A percentile compares a stretch with the other conserved stretches of the same genome.
Evolutionary conservation across 2,888 invertebrate genomes (phyloP).

Genomic region (Matsumyia berberina): DNA sequence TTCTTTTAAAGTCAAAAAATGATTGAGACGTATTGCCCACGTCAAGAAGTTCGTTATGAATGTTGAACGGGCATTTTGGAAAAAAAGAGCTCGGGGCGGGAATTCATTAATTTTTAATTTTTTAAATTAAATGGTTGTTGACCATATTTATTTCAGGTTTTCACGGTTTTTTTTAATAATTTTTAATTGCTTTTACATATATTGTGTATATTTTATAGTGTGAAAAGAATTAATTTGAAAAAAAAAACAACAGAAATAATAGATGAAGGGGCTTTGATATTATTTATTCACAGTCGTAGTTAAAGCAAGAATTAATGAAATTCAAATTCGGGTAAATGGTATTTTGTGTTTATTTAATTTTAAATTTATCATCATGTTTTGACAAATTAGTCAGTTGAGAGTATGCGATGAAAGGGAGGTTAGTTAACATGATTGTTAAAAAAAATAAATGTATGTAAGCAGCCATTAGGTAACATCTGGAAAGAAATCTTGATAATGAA

Average conservation of each 20-base stretch:
- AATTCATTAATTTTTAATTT: too few species aligned
- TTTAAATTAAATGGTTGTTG: neutral
- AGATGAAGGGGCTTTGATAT: too few species aligned
- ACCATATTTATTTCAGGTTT: neutral
- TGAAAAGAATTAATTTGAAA: constrained; percentile 6
- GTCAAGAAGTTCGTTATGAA: neutral
- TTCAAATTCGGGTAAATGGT: too few species aligned
- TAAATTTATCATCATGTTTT: too few species aligned
- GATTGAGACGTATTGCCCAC: constrained; percentile 13
- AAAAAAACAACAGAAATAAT: neutral
- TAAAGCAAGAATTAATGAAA: neutral
- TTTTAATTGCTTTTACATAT: neutral
- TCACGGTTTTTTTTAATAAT: neutral
- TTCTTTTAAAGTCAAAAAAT: constrained; percentile 1
- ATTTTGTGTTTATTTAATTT: too few species aligned
- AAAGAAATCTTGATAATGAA: too few species aligned
- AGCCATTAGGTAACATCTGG: too few species aligned
- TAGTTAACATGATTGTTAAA: too few species aligned
- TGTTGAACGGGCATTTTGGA: neutral
- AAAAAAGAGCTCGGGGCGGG: too few species aligned
- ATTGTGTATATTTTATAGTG: neutral
- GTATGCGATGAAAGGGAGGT: too few species aligned
- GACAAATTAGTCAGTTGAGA: too few species aligned
- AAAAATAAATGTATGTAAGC: too few species aligned
- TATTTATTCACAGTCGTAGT: neutral